Evolutionary conservation across 2,888 invertebrate genomes (phyloP), one percentile per base, ranked within the genome.

Genomic region (Scaptomyza reducta): DNA sequence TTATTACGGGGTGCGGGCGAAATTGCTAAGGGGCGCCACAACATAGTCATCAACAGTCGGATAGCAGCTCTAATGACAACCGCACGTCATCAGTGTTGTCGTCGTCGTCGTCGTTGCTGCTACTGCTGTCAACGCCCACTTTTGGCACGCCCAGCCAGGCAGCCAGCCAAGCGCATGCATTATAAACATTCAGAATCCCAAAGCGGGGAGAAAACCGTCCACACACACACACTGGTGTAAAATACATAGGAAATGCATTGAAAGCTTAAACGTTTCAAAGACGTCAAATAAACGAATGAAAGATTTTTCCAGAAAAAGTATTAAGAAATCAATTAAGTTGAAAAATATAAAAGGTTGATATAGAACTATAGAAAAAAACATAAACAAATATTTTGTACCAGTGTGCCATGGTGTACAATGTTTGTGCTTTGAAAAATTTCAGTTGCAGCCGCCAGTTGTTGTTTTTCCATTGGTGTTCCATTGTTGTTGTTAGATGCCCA

Each of bases 61-160:
- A 35, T 31, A 38, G 71, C 79, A 80, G 65, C 84, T 79, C 85
- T 82, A 82, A 82, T 88, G 82, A 88, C 82, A 88, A 74, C 88
- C 88, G 72, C 83, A 88, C 80, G 88, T 83, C 83, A 83, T 83
- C 87, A 88, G 67, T 62, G 74, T 60, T 65, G 83, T 63, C 45
- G 61, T 69, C 59, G 49, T 60, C 50, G 57, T 13, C 35, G 59
- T 13, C 40, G 61, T 18, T 45, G 46, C 16, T 55, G 61, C 31
- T 53, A 69, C 59, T 64, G 73, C 61, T 82, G 79, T 65, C 77
- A 62, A 61, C 75, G 76, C 87, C 87, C 83, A 70, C 51, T 55
- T 74, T 50, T 79, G 84, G 74, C 88, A 88, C 87, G 82, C 88
- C 87, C 83, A 68, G 66, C 47, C 59, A 54, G 67, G 84, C 79